Evolutionary conservation across 2,113 vertebrate species (phyloP).

Genomic region (Xiphias gladius): DNA sequence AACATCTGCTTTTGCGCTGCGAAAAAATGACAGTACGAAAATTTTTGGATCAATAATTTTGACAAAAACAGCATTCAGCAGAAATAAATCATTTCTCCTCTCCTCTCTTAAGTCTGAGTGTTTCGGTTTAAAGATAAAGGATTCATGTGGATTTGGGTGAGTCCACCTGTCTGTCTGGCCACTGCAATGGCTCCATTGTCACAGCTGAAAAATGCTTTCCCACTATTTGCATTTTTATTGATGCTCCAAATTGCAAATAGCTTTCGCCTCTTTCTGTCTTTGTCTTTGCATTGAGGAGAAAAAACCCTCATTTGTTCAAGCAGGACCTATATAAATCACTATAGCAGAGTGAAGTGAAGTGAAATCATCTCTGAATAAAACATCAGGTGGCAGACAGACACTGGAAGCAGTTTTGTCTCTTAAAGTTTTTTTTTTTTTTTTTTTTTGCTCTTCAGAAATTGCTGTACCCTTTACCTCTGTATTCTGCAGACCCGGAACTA

Average conservation of each 20-base stretch:
- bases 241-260: constrained; percentile 78
- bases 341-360: constrained; percentile 51
- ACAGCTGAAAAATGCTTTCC: constrained; percentile 70
- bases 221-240: constrained; percentile 84
- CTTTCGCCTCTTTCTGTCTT: constrained; percentile 72
- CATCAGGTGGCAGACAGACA: constrained; percentile 70
- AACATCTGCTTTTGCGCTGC: constrained; percentile 27
- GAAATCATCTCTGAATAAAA: constrained; percentile 78
- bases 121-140: constrained; percentile 46
- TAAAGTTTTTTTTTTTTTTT: neutral
- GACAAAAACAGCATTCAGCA: constrained; percentile 20
- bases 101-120: neutral
- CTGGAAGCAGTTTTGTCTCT: constrained; percentile 51
- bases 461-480: constrained; percentile 18
- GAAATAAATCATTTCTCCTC: neutral
- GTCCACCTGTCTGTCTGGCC: constrained; percentile 58
- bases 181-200: constrained; percentile 64
- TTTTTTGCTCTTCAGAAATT: constrained; percentile 51
- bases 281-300: constrained; percentile 69
- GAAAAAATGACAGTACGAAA: too few relatives aligned
- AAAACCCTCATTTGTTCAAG: constrained; percentile 71
- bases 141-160: constrained; percentile 39
- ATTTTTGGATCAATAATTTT: too few relatives aligned
- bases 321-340: constrained; percentile 70
- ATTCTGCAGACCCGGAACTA: constrained; percentile 35